Evolutionary conservation across 30 jellyfish, hydroid and myxozoan genomes (phyloP).

Genomic region (Hydractinia echinata): DNA sequence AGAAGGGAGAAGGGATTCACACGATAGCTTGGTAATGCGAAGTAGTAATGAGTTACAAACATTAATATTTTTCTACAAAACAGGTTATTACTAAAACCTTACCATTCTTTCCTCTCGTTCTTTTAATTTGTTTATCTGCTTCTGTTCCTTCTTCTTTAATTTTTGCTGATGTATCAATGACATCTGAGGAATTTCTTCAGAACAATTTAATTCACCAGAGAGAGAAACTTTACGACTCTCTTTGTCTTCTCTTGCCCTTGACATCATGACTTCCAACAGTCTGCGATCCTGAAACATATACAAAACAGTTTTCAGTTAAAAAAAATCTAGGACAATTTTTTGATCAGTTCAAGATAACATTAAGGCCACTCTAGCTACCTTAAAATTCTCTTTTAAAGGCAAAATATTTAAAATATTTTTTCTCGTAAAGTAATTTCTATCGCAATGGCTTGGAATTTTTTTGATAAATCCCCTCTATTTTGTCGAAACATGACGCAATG

Average conservation of each 20-base stretch:
- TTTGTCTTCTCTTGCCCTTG: constrained; percentile 36
- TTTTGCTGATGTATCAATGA: constrained; percentile 8
- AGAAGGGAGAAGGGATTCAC: not conserved
- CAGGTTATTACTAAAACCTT: not conserved
- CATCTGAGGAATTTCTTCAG: too few species aligned
- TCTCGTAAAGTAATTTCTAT: too few species aligned
- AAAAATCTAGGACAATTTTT: too few species aligned
- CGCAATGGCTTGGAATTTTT: too few species aligned
- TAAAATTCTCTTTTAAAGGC: too few species aligned
- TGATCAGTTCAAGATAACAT: too few species aligned
- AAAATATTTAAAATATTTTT: too few species aligned
- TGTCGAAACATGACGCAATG: too few species aligned
- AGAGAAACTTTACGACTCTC: constrained; percentile 25
- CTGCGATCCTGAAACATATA: constrained; percentile 20
- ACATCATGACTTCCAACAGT: constrained; percentile 25
- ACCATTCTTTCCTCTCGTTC: constrained; percentile 37
- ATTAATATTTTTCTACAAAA: too few species aligned
- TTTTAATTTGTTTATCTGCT: constrained; percentile 29
- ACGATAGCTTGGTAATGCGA: not conserved
- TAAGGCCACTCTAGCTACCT: too few species aligned
- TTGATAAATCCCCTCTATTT: too few species aligned
- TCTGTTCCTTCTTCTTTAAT: not conserved
- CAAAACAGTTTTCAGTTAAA: not conserved
- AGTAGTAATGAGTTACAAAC: too few species aligned
- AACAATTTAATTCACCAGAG: not conserved